Evolutionary conservation across 1,140 invertebrate genomes (phyloP), one percentile per base, ranked within the genome.

Genomic region (Leucophenga varia): DNA sequence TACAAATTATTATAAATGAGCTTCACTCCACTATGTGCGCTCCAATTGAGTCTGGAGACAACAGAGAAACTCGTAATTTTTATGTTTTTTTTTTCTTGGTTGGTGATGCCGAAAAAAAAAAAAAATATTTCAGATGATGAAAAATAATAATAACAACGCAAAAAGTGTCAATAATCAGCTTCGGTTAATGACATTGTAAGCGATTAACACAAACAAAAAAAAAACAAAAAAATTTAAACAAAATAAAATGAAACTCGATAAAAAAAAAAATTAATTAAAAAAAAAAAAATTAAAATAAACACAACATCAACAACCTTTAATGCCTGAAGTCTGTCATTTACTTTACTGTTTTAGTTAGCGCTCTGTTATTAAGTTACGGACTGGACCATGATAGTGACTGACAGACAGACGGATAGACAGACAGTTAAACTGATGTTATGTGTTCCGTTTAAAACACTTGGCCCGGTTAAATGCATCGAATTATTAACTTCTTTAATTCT

Each of bases 321-420:
- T n/a, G n/a, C n/a, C n/a, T n/a, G n/a, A n/a, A 59, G 63, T 54
- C 47, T 44, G 31, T 22, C n/a, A 31, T 42, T 32, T 28, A 17
- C 48, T 42, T 32, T 28, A 17, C 48, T 16, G 21, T 37, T 6
- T n/a, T 25, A 7, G 21, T 28, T 21, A 49, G 55, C 53, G 59
- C 63, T 67, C 59, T 67, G 56, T 67, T 56, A 67, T 67, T 63
- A 65, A 45, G 37, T 43, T 25, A 22, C 49, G n/a, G 16, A 32
- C 49, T n/a, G n/a, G n/a, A 47, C 8, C 52, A 50, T 54, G 57
- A 59, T 67, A 65, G 55, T 65, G 61, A 65, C 67, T 63, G 58
- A 40, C 48, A 42, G 45, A 55, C 63, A 61, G 61, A n/a, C n/a
- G n/a, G n/a, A n/a, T n/a, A n/a, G n/a, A n/a, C n/a, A n/a, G n/a